Conservation (phyloP, 2,113 vertebrate genomes). For the Melanerpes formicivorus region DNA sequence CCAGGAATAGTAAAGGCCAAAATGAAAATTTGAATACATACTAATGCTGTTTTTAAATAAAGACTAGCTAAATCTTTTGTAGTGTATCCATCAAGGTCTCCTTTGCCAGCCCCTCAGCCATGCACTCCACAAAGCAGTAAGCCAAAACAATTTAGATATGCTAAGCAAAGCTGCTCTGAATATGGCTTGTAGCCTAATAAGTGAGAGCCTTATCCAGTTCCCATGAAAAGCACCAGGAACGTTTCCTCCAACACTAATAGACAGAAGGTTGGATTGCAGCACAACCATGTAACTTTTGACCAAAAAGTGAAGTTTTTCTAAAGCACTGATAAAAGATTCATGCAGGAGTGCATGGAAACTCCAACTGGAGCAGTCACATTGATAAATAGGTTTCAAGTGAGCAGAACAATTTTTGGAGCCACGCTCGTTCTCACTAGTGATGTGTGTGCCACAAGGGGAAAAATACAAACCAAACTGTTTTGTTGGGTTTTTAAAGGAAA, state of each 20-base stretch:
- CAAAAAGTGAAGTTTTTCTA: slow-evolving; percentile 28
- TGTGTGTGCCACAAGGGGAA: background rate
- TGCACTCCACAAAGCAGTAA: background rate
- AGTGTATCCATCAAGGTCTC: background rate
- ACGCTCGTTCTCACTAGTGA: background rate
- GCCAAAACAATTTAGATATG: background rate
- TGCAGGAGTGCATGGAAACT: background rate
- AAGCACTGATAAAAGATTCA: slow-evolving; percentile 18
- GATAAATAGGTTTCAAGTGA: background rate
- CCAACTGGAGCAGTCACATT: background rate
- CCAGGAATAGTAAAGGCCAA: background rate
- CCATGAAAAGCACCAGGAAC: slow-evolving; percentile 46
- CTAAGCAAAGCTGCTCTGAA: slow-evolving; percentile 38
- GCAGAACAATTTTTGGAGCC: background rate
- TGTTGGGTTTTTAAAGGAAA: background rate
- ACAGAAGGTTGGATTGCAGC: background rate
- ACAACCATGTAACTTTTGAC: background rate
- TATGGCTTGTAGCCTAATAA: slow-evolving; percentile 12
- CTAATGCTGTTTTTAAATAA: background rate
- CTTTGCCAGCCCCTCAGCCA: background rate
- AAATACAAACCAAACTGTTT: background rate
- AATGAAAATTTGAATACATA: background rate
- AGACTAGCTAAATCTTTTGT: background rate
- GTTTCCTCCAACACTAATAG: slow-evolving; percentile 1
- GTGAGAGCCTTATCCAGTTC: slow-evolving; percentile 27